Evolutionary conservation across 2,113 vertebrate genomes (phyloP).

Genomic region (Colius striatus): DNA sequence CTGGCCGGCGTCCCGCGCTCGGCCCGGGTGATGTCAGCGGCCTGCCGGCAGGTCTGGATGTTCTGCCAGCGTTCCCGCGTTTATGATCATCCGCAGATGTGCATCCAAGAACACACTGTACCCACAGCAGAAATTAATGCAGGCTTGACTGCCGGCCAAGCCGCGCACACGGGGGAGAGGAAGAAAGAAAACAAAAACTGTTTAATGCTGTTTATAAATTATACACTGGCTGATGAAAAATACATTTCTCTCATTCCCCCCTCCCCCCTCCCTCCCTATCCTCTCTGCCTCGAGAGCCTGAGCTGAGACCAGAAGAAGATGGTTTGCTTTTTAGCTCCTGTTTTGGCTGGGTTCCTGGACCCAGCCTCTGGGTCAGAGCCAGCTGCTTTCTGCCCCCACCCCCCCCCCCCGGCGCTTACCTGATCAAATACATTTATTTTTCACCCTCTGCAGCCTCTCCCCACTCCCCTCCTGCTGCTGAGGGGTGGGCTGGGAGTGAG

Average conservation of each 20-base stretch:
- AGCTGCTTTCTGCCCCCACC: conserved; percentile 36
- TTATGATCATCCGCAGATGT: conserved; percentile 99
- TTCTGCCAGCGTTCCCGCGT: conserved; percentile 99
- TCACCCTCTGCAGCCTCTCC: not conserved
- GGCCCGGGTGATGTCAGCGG: conserved; percentile 94
- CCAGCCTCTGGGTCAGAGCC: conserved; percentile 37
- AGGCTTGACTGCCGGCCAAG: conserved; percentile 96
- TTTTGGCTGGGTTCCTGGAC: conserved; percentile 73
- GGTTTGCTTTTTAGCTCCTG: conserved; percentile 73
- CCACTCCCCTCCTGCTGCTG: not conserved
- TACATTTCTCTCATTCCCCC: conserved; percentile 21
- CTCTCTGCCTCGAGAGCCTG: conserved; percentile 66
- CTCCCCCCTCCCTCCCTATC: not conserved
- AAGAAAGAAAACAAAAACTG: conserved; percentile 83
- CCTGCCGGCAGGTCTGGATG: conserved; percentile 98
- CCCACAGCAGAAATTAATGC: conserved; percentile 99
- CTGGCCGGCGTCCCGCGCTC: conserved; percentile 86
- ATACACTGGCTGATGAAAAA: conserved; percentile 87
- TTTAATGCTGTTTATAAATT: conserved; percentile 90
- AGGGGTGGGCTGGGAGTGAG: not conserved
- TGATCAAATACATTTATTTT: conserved; percentile 34
- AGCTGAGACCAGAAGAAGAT: conserved; percentile 71
- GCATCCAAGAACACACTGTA: conserved; percentile 99
- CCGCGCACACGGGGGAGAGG: conserved; percentile 86
- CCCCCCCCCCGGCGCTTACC: conserved; percentile 49